Base-by-base conservation (phyloP, 2,113 vertebrate species). In the Zapus hudsonius region DNA sequence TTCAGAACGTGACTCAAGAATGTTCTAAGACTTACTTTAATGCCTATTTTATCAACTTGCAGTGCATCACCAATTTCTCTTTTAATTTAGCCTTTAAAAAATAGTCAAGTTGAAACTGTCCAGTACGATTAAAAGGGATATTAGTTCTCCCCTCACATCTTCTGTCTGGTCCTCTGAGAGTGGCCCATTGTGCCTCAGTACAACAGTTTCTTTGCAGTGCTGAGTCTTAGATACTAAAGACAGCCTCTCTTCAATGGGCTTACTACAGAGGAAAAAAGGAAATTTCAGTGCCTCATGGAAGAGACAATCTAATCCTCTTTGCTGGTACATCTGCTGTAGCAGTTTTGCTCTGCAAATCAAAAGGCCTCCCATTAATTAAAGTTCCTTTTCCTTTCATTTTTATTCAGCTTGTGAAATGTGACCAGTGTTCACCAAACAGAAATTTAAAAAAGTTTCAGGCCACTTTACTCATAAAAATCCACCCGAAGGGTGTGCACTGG, bases 251-350 rank as follows among this genome's bases (percentile, higher is more conserved):
- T 99, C 98, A 99, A 99, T 98, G 97, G 98, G 97, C 97, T 97
- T 97, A 98, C 98, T 97, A 97, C 97, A 98, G 97, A 96, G 96
- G 96, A 96, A 98, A 97, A 98, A 98, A 98, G 96, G 97, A 98
- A 98, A 97, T 97, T 98, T 97, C 98, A 98, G 98, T 97, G 98
- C 69, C 59, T 98, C 98, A 98, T 98, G 98, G 97, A 98, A 98
- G 98, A 97, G 98, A 98, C 98, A 97, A 98, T 98, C 98, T 99
- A 99, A 99, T 99, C 99, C 98, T 98, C 98, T 99, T 99, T 98
- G 97, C 98, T 97, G 93, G 95, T 99, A 98, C 98, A 99, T 99
- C 98, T 99, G 98, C 98, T 98, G 98, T 97, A 98, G 98, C 97
- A 97, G 97, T 98, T 98, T 98, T 98, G 98, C 98, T 98, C 98